phyloP scores from a whole-genome alignment of 2,797 vertebrate genomes.

The Eutrigla gurnardus region DNA sequence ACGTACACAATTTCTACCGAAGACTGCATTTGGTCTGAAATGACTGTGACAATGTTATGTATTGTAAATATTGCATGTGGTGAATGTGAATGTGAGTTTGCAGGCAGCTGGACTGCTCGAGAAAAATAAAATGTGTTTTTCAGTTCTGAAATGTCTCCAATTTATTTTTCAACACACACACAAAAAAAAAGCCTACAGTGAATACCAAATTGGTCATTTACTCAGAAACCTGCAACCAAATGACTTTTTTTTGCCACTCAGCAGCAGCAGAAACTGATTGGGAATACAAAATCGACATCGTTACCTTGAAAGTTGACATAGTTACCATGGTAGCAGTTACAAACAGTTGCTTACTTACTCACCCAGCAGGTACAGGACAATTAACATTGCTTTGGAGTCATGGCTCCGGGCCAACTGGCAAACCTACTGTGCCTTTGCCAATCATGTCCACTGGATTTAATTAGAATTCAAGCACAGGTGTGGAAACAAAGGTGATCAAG shows the following conservation, averaged over 20 bases:
- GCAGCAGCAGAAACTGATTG: neutral
- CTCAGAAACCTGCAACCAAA: neutral
- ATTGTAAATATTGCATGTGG: slow-evolving; percentile 33
- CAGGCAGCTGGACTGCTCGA: slow-evolving; percentile 70
- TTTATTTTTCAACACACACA: no score
- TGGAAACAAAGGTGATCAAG: neutral
- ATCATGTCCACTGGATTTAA: neutral
- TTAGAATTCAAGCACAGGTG: neutral
- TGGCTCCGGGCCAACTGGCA: neutral
- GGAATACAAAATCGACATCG: neutral
- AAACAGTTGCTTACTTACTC: neutral
- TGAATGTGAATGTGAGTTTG: slow-evolving; percentile 37
- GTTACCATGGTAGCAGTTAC: neutral
- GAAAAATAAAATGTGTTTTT: slow-evolving; percentile 58
- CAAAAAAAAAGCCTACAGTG: neutral
- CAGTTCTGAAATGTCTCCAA: neutral
- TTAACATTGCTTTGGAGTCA: neutral
- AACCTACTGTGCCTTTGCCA: neutral
- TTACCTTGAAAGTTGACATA: neutral
- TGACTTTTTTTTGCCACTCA: neutral
- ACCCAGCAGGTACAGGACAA: neutral
- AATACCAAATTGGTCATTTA: neutral
- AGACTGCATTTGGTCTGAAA: neutral
- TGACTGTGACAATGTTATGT: slow-evolving; percentile 31
- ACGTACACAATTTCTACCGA: slow-evolving; percentile 13